phyloP scores from a whole-genome alignment of 1,140 invertebrate species.

The Solenopsis invicta region DNA sequence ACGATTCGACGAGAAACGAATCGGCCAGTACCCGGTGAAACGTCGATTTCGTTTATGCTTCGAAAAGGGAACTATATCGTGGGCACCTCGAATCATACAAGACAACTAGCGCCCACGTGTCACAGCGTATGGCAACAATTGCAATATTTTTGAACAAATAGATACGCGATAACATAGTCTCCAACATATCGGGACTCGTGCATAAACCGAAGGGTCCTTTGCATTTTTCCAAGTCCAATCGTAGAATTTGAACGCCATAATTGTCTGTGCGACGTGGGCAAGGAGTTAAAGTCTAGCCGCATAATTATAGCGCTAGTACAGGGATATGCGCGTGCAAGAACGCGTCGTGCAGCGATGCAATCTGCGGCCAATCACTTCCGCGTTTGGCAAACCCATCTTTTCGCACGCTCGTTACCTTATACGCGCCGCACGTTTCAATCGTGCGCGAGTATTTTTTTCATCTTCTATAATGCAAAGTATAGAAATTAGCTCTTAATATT shows the following conservation, averaged over 20 bases:
- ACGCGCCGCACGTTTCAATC: conserved; percentile 3
- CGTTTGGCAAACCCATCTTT: conserved; percentile 46
- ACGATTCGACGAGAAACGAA: not conserved
- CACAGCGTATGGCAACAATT: conserved; percentile 68
- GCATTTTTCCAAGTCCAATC: not conserved
- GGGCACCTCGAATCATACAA: conserved; percentile 75
- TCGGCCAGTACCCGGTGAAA: conserved; percentile 33
- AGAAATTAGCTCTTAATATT: conserved; percentile 22
- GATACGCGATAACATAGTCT: conserved; percentile 52
- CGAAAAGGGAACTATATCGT: conserved; percentile 26
- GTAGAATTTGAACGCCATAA: conserved; percentile 39
- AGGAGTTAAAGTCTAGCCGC: conserved; percentile 80
- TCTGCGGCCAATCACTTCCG: conserved; percentile 42
- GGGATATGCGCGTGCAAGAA: conserved; percentile 62
- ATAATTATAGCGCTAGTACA: conserved; percentile 51
- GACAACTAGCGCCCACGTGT: conserved; percentile 83
- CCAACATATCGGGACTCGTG: conserved; percentile 2
- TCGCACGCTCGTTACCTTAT: conserved; percentile 22
- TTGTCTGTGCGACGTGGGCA: conserved; percentile 81
- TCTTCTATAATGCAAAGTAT: too few relatives aligned
- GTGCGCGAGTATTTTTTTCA: not conserved
- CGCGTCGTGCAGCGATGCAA: conserved; percentile 17
- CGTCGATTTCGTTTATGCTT: conserved; percentile 4
- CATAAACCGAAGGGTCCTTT: not conserved
- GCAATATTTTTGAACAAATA: conserved; percentile 51